These are phyloP conservation scores for Forficula auricularia DNA, from an alignment of 1,140 invertebrate genomes.

Conservation along the genomic window DNA sequence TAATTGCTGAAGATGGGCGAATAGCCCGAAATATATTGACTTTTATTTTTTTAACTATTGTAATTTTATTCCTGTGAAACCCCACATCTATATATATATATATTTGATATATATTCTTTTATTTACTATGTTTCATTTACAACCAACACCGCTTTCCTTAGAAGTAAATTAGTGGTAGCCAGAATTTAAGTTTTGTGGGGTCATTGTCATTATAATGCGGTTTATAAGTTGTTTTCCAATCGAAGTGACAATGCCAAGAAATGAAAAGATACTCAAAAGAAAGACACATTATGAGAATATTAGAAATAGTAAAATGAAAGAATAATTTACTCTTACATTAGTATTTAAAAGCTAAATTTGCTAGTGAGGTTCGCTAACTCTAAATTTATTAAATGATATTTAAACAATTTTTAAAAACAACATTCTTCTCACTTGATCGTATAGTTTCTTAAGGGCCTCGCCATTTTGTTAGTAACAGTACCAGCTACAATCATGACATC, in stretches of 20 bases:
- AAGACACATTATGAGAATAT: background rate
- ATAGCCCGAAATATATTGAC: too few species aligned
- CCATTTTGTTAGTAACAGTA: conserved; percentile 98
- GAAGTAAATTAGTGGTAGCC: too few species aligned
- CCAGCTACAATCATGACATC: conserved; percentile 98
- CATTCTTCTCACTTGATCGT: conserved; percentile 48
- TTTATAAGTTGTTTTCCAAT: too few species aligned
- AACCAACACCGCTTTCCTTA: too few species aligned
- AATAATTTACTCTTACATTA: background rate
- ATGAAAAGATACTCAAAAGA: conserved; percentile 24
- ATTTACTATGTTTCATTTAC: too few species aligned
- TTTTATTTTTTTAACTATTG: too few species aligned
- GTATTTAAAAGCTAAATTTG: conserved; percentile 12
- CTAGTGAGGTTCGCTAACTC: background rate
- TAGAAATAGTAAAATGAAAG: background rate
- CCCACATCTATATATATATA: too few species aligned
- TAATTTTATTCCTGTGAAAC: too few species aligned
- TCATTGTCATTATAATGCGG: too few species aligned
- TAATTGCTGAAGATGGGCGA: too few species aligned
- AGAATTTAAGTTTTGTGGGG: too few species aligned
- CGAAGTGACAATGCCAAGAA: conserved; percentile 25
- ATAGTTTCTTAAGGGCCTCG: conserved; percentile 81
- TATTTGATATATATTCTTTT: too few species aligned
- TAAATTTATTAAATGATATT: background rate
- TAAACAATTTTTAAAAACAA: conserved; percentile 5